These are phyloP conservation scores for Monarcha castaneiventris DNA, from an alignment of 2,113 vertebrate species.

Conservation along the genomic window DNA sequence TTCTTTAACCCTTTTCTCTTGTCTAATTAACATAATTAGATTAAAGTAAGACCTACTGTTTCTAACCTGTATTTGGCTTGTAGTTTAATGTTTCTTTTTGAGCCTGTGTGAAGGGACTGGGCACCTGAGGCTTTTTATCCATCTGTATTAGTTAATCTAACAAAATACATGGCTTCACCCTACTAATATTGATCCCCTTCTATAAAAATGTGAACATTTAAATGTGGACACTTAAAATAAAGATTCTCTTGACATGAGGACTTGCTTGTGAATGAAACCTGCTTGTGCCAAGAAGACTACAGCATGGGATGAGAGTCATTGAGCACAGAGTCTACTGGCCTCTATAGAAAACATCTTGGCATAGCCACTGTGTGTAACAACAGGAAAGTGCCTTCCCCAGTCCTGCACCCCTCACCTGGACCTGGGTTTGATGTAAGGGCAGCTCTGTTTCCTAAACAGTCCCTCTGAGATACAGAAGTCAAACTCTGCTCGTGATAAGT, in stretches of 20 bases:
- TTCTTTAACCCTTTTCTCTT: not conserved
- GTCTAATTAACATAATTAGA: not conserved
- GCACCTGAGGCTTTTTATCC: not conserved
- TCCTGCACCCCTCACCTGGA: not conserved
- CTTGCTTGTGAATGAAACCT: not conserved
- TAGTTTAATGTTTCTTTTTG: not conserved
- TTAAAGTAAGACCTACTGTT: not conserved
- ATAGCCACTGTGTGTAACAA: fast-evolving
- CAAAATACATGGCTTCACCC: not conserved
- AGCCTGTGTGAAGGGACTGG: not conserved
- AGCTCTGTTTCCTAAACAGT: not conserved
- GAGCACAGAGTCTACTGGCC: not conserved
- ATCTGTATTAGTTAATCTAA: not conserved
- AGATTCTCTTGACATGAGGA: not conserved
- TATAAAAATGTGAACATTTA: not conserved
- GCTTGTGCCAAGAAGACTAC: not conserved
- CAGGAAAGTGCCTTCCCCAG: not conserved
- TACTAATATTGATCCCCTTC: not conserved
- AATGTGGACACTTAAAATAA: not conserved
- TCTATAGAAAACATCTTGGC: not conserved
- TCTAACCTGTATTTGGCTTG: not conserved
- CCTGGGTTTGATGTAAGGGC: not conserved
- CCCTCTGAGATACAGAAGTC: not conserved
- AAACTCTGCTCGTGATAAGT: fast-evolving
- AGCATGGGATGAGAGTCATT: not conserved